Evolutionary conservation across 2,797 vertebrate genomes (phyloP).

Genomic region (Eulemur mongoz): DNA sequence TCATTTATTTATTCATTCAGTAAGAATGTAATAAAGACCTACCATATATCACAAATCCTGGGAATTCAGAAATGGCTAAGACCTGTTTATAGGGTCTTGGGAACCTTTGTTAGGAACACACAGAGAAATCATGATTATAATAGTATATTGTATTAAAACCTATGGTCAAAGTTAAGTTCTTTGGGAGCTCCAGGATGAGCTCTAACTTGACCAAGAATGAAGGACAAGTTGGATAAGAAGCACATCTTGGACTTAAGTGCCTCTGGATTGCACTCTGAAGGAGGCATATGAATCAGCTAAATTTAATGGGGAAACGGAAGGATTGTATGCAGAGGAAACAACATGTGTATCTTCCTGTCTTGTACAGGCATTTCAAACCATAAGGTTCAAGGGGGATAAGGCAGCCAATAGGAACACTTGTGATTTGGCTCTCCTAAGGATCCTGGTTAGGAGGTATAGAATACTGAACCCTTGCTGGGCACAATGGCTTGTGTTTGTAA

Average conservation of each 20-base stretch:
- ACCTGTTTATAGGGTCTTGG: not conserved
- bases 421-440: not conserved
- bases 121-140: constrained; percentile 9
- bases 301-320: not conserved
- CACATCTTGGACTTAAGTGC: not conserved
- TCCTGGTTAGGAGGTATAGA: not conserved
- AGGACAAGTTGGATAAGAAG: not conserved
- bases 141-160: constrained; percentile 1
- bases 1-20: not conserved
- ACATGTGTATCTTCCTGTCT: not conserved
- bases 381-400: not conserved
- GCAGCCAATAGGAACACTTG: not conserved
- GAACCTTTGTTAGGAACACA: not conserved
- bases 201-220: constrained; percentile 16
- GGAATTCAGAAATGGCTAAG: constrained; percentile 38
- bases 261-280: constrained; percentile 14
- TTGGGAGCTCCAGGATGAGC: not conserved
- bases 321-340: not conserved
- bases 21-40: constrained; percentile 37
- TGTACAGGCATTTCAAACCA: not conserved
- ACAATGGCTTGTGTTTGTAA: not conserved
- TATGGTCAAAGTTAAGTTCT: constrained; percentile 15
- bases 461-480: not conserved
- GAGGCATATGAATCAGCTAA: not conserved
- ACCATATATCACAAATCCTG: not conserved